Base-by-base conservation (phyloP, 2,797 vertebrate genomes). In the Chloroceryle amazona region DNA sequence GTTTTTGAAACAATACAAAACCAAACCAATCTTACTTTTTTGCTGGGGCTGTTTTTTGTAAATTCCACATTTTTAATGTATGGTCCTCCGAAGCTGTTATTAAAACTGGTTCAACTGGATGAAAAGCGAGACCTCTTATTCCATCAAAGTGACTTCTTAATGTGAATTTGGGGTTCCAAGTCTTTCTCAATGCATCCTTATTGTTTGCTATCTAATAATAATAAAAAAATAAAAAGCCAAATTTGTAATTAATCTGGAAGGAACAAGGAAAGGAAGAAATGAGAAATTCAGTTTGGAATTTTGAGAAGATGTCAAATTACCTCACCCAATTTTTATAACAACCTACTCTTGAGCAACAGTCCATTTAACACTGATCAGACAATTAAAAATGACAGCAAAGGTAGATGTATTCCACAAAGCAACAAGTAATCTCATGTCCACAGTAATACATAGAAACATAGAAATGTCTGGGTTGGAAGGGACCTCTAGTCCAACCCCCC, bases 61-160 rank as follows among this genome's bases (percentile, higher is more conserved):
- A 99, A 98, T 99, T 99, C 99, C 99, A 99, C 99, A 99, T 99
- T 98, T 99, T 99, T 92, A 99, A 98, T 1, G 99, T 99, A 98
- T 99, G 99, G 96, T 99, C 99, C 95, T 99, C 99, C 33, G 99
- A 99, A 31, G 99, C 99, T 4, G 99, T 99, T 98, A 99, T 98
- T 96, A 99, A 98, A 84, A 99, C 99, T 11, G 99, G 99, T 97
- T 99, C 99, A 93, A 98, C 95, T 0, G 99, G 99, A 97, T 99
- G 99, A 97, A 99, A 99, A 86, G 99, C 98, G 68, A 99, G 98
- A 65, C 99, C 99, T 65, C 99, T 98, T 94, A 99, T 99, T 90
- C 99, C 99, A 93, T 99, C 99, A 67, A 99, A 99, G 97, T 99
- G 99, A 97, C 99, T 99, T 96, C 99, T 98, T 96, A 99, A 98